phyloP scores from a whole-genome alignment of 2,888 invertebrate genomes.

The Stomorhina lunata region DNA sequence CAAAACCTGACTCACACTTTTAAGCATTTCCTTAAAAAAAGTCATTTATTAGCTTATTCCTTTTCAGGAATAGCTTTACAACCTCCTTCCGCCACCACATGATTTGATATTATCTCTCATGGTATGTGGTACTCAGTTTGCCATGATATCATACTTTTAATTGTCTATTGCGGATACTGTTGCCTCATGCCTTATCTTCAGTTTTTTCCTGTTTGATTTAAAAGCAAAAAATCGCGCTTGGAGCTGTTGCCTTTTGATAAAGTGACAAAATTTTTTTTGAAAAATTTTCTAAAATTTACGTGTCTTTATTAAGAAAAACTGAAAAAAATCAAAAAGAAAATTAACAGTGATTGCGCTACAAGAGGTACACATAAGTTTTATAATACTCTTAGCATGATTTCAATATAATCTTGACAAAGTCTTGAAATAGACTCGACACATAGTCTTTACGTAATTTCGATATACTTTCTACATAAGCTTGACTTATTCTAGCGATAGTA shows the following conservation, averaged over 20 bases:
- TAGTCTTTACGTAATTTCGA: too few relatives aligned
- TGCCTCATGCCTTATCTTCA: neutral
- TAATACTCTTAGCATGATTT: too few relatives aligned
- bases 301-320: neutral
- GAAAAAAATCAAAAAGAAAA: too few relatives aligned
- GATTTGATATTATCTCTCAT: slow-evolving; percentile 25
- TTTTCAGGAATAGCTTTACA: neutral
- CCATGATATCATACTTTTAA: slow-evolving; percentile 34
- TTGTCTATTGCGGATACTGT: slow-evolving; percentile 34
- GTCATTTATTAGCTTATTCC: neutral
- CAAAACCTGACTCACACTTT: too few relatives aligned
- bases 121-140: neutral
- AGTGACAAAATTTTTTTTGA: slow-evolving; percentile 32
- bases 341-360: too few relatives aligned
- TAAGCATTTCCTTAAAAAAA: too few relatives aligned
- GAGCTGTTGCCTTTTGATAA: slow-evolving; percentile 13
- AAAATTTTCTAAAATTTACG: neutral
- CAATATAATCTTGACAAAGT: too few relatives aligned
- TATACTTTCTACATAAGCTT: too few relatives aligned
- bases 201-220: neutral
- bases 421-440: too few relatives aligned
- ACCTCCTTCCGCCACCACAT: neutral
- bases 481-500: too few relatives aligned
- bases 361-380: neutral
- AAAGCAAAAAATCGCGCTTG: neutral